Evolutionary conservation across 2,797 vertebrate genomes (phyloP), one percentile per base, ranked within the genome.

Genomic region (Danio kyathit): DNA sequence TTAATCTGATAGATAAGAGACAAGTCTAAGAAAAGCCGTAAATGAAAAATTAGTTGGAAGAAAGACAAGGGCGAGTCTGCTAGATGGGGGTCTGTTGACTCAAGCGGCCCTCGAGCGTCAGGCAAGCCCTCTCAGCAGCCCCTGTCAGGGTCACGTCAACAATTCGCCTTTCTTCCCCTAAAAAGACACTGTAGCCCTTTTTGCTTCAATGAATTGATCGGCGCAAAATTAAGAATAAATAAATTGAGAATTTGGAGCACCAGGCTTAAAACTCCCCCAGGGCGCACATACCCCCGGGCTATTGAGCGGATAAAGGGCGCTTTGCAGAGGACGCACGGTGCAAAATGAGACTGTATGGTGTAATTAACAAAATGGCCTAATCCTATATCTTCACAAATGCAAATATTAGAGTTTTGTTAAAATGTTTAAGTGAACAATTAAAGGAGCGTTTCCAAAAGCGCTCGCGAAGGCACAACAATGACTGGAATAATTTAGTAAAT

Each of bases 1-100:
- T 99, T 99, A 99, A 99, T 98, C 97, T 99, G 98, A 99, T 98
- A 99, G 97, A 99, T 99, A 99, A 99, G 97, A 98, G 97, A 99
- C 97, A 98, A 98, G 97, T 97, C 97, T 97, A 98, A 99, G 97
- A 97, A 98, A 99, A 96, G 97, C 97, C 97, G 97, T 99, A 97
- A 99, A 98, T 97, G 97, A 98, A 99, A 99, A 99, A 99, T 98
- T 97, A 99, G 98, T 96, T 96, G 91, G 97, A 96, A 99, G 97
- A 99, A 99, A 99, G 97, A 97, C 97, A 97, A 97, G 97, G 96
- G 96, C 95, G 96, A 97, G 96, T 98, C 97, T 99, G 97, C 96
- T 97, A 96, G 97, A 98, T 97, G 96, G 96, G 96, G 95, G 96
- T 96, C 96, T 98, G 97, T 98, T 99, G 97, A 98, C 97, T 98